Evolutionary conservation across 2,888 invertebrate species (phyloP).

Genomic region (Clitarchus hookeri): DNA sequence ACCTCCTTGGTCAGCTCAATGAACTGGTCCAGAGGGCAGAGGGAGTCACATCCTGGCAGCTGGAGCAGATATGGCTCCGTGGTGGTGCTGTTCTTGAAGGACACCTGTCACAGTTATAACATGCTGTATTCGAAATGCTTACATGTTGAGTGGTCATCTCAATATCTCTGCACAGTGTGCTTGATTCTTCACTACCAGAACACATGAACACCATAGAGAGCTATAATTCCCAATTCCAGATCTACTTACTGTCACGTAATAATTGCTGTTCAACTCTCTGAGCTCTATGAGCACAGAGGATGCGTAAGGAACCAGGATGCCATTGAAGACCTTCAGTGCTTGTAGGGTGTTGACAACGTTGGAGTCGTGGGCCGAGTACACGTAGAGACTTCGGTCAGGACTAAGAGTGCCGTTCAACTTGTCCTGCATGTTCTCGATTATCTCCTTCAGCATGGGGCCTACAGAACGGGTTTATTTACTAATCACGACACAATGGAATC

Average conservation of each 20-base stretch:
- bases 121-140: background rate
- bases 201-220: background rate
- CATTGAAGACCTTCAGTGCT: conserved; percentile 15
- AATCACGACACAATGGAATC: too few species aligned
- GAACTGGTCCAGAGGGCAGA: conserved; percentile 15
- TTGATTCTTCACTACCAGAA: background rate
- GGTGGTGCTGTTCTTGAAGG: conserved; percentile 18
- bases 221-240: too few species aligned
- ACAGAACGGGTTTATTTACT: background rate
- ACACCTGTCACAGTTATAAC: conserved; percentile 2
- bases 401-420: background rate
- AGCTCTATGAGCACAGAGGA: background rate
- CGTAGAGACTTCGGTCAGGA: background rate
- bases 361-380: conserved; percentile 10
- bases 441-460: conserved; percentile 16
- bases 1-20: conserved; percentile 3
- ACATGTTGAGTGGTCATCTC: background rate
- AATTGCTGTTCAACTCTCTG: background rate
- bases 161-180: too few species aligned
- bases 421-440: conserved; percentile 3
- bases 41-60: conserved; percentile 10
- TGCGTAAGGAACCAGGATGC: conserved; percentile 18
- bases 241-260: conserved; percentile 10
- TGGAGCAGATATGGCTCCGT: conserved; percentile 4
- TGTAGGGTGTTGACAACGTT: conserved; percentile 19